Conservation (phyloP, 2,888 invertebrate genomes). For the Hydrotaea cyrtoneurina region DNA sequence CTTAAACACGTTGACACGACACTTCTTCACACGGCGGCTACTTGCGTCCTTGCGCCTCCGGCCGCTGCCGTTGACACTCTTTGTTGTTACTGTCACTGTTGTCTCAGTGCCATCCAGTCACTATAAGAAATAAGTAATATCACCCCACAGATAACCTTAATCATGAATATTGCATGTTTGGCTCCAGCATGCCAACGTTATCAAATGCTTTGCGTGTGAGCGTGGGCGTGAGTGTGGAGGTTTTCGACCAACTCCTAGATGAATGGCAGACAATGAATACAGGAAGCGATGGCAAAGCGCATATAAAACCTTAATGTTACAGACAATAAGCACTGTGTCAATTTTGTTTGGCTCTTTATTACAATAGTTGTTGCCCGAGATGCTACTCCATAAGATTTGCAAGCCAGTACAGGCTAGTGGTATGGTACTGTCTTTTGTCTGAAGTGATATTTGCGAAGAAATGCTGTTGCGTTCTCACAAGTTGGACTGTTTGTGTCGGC, state of each 20-base stretch:
- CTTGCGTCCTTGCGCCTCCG: neutral
- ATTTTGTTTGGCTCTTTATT: slow-evolving; percentile 53
- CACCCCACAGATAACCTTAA: slow-evolving; percentile 57
- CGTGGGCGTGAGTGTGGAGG: slow-evolving; percentile 22
- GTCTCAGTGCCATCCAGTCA: slow-evolving; percentile 6
- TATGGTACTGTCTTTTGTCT: neutral
- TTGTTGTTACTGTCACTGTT: neutral
- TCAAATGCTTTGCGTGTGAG: slow-evolving; percentile 47
- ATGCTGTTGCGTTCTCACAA: slow-evolving; percentile 33
- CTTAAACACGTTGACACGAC: slow-evolving; percentile 63
- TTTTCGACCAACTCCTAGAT: neutral
- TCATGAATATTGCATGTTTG: slow-evolving; percentile 66
- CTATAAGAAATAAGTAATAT: slow-evolving; percentile 36
- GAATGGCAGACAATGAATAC: slow-evolving; percentile 26
- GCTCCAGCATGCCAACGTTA: slow-evolving; percentile 31
- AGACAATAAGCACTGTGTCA: slow-evolving; percentile 66
- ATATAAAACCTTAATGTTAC: slow-evolving; percentile 64
- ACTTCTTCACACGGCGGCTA: slow-evolving; percentile 29
- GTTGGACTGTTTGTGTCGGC: neutral
- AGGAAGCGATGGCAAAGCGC: slow-evolving; percentile 33
- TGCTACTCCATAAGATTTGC: too few relatives aligned
- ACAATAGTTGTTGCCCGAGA: neutral
- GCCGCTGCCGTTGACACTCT: neutral
- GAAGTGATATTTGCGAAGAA: slow-evolving; percentile 38
- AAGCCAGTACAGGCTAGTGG: slow-evolving; percentile 18